These are phyloP conservation scores for Penaeus indicus DNA, from an alignment of 1,140 invertebrate genomes.

Conservation along the genomic window DNA sequence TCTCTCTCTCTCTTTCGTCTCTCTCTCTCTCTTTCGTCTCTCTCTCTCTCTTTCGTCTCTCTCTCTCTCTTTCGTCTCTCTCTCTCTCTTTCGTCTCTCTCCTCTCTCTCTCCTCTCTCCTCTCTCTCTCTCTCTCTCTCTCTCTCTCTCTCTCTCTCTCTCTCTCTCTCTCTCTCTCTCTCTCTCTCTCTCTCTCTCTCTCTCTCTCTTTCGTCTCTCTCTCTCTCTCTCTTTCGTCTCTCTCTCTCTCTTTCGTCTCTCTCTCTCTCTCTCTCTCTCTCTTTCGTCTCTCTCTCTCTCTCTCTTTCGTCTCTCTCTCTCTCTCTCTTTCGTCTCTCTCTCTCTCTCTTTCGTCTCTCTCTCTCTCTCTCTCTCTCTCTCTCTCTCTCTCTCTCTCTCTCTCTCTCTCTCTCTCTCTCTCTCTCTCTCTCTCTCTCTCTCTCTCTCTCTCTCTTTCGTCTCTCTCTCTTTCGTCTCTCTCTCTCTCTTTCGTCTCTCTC, in stretches of 20 bases:
- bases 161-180: background rate
- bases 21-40: too few species aligned
- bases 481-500: constrained; percentile 13
- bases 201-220: background rate
- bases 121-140: too few species aligned
- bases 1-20: background rate
- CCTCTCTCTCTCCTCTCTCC: constrained; percentile 10
- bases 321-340: constrained; percentile 8
- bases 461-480: background rate
- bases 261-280: background rate
- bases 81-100: background rate
- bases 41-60: too few species aligned
- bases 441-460: constrained; percentile 13
- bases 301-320: background rate
- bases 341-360: background rate
- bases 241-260: too few species aligned
- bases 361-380: constrained; percentile 17
- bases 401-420: background rate
- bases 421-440: background rate
- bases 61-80: too few species aligned
- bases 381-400: too few species aligned
- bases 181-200: constrained; percentile 11
- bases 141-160: background rate
- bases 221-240: background rate
- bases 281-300: background rate